A percentile compares a stretch with the other conserved stretches of the same genome.
Evolutionary conservation across 1,140 invertebrate genomes (phyloP).

Genomic region (Sminthurides bifidus): DNA sequence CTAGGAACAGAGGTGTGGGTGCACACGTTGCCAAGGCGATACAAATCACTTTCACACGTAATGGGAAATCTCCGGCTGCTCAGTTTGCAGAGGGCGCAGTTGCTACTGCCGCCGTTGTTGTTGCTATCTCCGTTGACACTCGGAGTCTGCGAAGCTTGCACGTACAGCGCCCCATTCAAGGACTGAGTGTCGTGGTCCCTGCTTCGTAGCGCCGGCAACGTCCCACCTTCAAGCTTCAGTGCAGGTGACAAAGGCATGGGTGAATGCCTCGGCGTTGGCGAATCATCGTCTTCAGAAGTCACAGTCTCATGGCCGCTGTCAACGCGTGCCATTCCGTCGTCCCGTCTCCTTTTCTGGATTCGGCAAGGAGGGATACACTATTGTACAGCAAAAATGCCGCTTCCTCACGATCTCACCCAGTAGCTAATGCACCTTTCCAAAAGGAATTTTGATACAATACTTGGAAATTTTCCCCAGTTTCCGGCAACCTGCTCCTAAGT

Average conservation of each 20-base stretch:
- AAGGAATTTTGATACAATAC: no score
- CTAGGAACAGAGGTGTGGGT: not conserved
- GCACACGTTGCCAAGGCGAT: not conserved
- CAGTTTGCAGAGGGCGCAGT: not conserved
- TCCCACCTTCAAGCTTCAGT: not conserved
- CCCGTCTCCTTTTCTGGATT: no score
- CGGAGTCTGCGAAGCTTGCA: not conserved
- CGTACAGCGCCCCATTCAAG: not conserved
- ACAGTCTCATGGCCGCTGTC: slow-evolving; percentile 43
- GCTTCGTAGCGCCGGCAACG: not conserved
- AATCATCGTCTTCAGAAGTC: not conserved
- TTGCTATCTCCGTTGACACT: not conserved
- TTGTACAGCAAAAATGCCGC: no score
- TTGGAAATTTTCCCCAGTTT: no score
- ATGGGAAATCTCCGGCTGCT: slow-evolving; percentile 1
- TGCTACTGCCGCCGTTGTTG: not conserved
- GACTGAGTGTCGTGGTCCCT: not conserved
- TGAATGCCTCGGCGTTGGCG: slow-evolving; percentile 3
- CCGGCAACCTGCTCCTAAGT: no score
- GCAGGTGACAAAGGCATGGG: not conserved
- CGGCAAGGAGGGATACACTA: no score
- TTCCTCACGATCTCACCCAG: no score
- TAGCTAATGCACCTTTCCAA: no score
- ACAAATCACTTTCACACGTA: slow-evolving; percentile 9
- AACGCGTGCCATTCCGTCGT: slow-evolving; percentile 32